These are phyloP conservation scores for Leptinotarsa texana DNA, from an alignment of 1,140 invertebrate species.

Conservation along the genomic window DNA sequence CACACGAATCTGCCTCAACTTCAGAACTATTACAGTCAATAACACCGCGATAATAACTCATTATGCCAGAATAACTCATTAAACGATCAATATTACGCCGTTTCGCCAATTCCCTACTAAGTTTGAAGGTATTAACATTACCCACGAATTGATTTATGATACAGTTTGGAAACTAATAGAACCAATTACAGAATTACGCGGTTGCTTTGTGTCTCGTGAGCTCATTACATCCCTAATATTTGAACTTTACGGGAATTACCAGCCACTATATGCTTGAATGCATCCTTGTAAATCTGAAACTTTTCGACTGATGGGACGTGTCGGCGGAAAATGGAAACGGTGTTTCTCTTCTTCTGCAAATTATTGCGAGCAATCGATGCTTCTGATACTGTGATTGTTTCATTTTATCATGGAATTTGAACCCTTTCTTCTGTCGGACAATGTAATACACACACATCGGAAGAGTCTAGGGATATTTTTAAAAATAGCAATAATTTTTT, in stretches of 20 bases:
- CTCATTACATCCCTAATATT: conserved; percentile 1
- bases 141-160: conserved; percentile 14
- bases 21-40: not conserved
- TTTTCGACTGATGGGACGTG: no score
- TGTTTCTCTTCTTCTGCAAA: no score
- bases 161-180: conserved; percentile 15
- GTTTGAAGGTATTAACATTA: conserved; percentile 5
- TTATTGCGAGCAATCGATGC: no score
- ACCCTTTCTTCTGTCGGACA: no score
- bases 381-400: no score
- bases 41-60: not conserved
- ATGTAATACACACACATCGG: no score
- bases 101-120: not conserved
- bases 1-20: not conserved
- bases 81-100: conserved; percentile 1
- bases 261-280: not conserved
- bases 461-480: no score
- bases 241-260: not conserved
- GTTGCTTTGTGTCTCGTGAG: conserved; percentile 8
- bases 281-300: no score
- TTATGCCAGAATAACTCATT: not conserved
- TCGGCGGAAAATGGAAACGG: no score
- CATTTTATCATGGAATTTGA: no score
- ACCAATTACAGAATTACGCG: conserved; percentile 17
- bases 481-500: no score